phyloP scores from a whole-genome alignment of 2,113 vertebrate species.

The Chiloscyllium plagiosum region DNA sequence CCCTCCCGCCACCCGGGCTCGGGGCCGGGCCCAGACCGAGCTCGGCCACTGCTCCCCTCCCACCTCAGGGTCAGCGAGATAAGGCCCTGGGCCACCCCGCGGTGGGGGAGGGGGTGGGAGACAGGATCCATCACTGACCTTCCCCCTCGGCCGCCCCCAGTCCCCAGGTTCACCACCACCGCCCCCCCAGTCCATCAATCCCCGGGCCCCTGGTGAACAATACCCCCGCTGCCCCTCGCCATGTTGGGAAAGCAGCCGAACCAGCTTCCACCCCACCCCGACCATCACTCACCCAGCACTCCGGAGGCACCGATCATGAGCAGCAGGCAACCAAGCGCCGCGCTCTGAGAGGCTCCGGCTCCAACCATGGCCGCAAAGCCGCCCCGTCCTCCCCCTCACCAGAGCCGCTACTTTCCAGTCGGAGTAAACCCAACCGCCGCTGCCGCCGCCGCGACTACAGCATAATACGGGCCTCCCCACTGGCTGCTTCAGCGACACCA shows the following conservation, averaged over 20 bases:
- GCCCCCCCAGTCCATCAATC: fast-evolving
- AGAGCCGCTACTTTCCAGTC: background rate
- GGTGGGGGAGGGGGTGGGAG: too few species aligned
- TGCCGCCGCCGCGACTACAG: background rate
- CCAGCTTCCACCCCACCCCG: background rate
- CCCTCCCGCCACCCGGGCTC: background rate
- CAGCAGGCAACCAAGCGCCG: background rate
- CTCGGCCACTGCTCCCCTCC: background rate
- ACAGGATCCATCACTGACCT: too few species aligned
- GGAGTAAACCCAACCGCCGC: background rate
- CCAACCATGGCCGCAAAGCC: background rate
- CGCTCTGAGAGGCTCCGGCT: background rate
- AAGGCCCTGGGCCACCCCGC: background rate
- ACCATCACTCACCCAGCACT: background rate
- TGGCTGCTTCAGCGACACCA: background rate
- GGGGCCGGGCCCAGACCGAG: too few species aligned
- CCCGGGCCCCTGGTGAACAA: background rate
- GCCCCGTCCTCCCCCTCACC: background rate
- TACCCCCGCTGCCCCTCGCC: background rate
- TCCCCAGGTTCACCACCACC: too few species aligned
- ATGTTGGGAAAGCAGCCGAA: background rate
- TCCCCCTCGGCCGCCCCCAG: background rate
- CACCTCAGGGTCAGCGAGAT: background rate
- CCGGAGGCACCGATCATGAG: background rate
- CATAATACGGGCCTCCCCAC: background rate